Evolutionary conservation across 2,113 vertebrate genomes (phyloP).

Genomic region (Tyto alba): DNA sequence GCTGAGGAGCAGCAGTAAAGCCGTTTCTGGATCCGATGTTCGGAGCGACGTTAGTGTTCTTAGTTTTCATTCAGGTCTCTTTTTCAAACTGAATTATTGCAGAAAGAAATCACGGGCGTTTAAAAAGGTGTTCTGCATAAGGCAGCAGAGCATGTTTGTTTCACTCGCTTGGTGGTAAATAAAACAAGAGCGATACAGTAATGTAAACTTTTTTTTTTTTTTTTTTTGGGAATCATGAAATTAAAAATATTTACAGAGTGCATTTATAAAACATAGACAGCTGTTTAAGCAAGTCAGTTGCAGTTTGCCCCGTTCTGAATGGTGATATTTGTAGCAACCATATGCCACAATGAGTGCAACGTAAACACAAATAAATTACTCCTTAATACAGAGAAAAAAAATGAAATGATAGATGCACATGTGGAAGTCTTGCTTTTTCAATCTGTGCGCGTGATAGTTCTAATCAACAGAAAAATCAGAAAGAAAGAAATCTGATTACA

Average conservation of each 20-base stretch:
- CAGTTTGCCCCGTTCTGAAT: background rate
- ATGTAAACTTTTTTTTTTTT: background rate
- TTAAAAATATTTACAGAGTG: background rate
- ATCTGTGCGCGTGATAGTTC: background rate
- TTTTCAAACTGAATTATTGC: background rate
- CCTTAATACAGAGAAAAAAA: background rate
- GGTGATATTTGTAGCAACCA: background rate
- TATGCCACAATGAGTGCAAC: background rate
- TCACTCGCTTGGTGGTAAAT: background rate
- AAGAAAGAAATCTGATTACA: background rate
- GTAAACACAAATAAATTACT: background rate
- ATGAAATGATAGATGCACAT: fast-evolving
- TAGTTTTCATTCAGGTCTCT: background rate
- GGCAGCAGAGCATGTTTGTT: background rate
- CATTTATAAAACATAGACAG: background rate
- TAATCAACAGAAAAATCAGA: background rate
- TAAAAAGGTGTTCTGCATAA: background rate
- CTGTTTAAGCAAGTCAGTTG: background rate
- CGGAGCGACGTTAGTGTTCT: fast-evolving
- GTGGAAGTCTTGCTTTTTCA: background rate
- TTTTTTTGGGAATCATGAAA: fast-evolving
- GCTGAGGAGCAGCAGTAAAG: fast-evolving
- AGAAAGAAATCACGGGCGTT: background rate
- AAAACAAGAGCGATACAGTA: background rate
- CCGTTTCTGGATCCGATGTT: fast-evolving